Percentiles rank a stretch among this genome's conserved stretches.
Evolutionary conservation across 2,888 invertebrate genomes (phyloP).

Genomic region (Apodemia duryi): DNA sequence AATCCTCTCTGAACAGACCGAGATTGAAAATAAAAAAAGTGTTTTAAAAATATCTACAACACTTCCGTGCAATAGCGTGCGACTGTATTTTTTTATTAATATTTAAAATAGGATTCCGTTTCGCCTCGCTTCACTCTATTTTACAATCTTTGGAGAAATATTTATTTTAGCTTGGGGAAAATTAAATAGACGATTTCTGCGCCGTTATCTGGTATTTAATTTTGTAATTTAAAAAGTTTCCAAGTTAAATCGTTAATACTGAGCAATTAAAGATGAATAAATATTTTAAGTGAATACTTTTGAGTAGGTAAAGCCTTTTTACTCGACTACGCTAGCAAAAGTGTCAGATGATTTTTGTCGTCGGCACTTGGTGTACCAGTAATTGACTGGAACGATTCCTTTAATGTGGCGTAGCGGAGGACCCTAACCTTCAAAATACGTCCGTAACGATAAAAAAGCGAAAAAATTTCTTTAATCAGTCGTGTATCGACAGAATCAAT

Average conservation of each 20-base stretch:
- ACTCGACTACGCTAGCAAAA: no score
- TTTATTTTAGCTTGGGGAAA: conserved; percentile 1
- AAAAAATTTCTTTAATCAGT: no score
- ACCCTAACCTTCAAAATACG: no score
- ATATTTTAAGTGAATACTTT: neutral
- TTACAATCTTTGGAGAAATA: conserved; percentile 1
- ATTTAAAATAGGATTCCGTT: conserved; percentile 4
- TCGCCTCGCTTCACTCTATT: neutral
- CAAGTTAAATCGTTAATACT: conserved; percentile 1
- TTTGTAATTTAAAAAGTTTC: conserved; percentile 6
- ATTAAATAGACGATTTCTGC: neutral
- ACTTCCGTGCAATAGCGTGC: neutral
- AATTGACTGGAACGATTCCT: no score
- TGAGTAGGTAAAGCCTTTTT: no score
- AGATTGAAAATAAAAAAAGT: neutral
- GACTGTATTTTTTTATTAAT: conserved; percentile 3
- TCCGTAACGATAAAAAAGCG: no score
- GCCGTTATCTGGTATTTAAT: neutral
- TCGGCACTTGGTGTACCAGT: no score
- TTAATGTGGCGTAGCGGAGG: no score
- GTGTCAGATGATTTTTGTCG: no score
- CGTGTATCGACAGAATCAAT: no score
- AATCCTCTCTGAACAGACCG: no score
- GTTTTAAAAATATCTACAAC: neutral
- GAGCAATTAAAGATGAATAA: conserved; percentile 2